Evolutionary conservation across 2,113 vertebrate genomes (phyloP).

Genomic region (Anser cygnoides): DNA sequence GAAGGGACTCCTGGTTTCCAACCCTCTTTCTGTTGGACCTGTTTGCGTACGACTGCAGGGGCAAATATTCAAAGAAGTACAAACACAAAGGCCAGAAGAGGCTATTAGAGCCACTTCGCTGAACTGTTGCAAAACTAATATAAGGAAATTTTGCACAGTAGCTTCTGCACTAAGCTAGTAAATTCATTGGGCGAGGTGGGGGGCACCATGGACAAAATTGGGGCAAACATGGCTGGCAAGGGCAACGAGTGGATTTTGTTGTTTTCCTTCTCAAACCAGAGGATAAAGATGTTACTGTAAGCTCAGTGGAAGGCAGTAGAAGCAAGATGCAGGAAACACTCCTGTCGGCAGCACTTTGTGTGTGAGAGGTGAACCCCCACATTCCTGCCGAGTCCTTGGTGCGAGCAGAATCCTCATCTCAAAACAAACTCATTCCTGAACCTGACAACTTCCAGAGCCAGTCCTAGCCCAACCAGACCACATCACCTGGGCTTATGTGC

Average conservation of each 20-base stretch:
- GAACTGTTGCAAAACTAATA: background rate
- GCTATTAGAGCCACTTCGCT: background rate
- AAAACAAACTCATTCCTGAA: background rate
- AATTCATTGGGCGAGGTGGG: background rate
- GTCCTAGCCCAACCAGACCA: background rate
- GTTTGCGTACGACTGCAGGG: background rate
- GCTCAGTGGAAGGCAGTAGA: background rate
- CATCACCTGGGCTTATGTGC: accelerated
- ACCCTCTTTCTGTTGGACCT: background rate
- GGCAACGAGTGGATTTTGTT: accelerated
- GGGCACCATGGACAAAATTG: background rate
- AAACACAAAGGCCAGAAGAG: background rate
- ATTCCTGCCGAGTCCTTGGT: background rate
- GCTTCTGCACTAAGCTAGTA: background rate
- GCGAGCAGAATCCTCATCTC: background rate
- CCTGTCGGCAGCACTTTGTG: background rate
- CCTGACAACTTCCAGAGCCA: background rate
- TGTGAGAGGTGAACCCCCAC: background rate
- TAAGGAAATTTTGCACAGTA: background rate
- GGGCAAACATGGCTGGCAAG: background rate
- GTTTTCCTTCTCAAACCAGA: background rate
- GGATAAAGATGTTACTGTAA: background rate
- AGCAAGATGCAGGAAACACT: accelerated
- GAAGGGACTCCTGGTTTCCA: background rate
- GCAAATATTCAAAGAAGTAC: background rate